phyloP scores from a whole-genome alignment of 1,140 invertebrate species.

The Sycophaga agraensis region DNA sequence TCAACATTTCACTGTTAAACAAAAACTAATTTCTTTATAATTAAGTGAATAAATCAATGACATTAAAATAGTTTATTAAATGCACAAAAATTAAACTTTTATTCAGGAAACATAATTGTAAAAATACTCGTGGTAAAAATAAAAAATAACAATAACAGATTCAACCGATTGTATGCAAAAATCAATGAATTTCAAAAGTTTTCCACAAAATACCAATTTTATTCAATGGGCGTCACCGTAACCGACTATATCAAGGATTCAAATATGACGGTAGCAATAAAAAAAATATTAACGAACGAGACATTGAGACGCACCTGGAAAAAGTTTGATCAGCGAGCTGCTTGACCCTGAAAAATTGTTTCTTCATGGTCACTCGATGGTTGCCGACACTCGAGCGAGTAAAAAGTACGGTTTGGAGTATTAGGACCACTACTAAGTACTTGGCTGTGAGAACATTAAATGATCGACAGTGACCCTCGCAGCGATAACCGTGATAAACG shows the following conservation, averaged over 20 bases:
- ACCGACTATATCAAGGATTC: neutral
- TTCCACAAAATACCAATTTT: conserved; percentile 3
- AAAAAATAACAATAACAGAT: no score
- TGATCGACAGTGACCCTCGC: no score
- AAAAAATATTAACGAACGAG: neutral
- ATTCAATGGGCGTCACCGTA: conserved; percentile 12
- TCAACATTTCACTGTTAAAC: conserved; percentile 7
- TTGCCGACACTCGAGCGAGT: neutral
- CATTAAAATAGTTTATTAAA: no score
- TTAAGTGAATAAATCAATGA: no score
- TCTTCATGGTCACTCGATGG: conserved; percentile 66
- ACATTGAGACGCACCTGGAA: conserved; percentile 67
- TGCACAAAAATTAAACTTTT: no score
- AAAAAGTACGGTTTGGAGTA: neutral
- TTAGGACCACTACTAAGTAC: no score
- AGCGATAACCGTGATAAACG: no score
- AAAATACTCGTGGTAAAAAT: no score
- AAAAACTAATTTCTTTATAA: no score
- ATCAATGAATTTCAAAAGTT: neutral
- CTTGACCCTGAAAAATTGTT: conserved; percentile 85
- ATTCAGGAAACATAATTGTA: no score
- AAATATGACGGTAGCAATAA: neutral
- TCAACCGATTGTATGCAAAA: no score
- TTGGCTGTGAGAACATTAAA: no score
- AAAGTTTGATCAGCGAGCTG: conserved; percentile 87